Conservation (phyloP, 2,113 vertebrate genomes). For the Deroptyus accipitrinus region DNA sequence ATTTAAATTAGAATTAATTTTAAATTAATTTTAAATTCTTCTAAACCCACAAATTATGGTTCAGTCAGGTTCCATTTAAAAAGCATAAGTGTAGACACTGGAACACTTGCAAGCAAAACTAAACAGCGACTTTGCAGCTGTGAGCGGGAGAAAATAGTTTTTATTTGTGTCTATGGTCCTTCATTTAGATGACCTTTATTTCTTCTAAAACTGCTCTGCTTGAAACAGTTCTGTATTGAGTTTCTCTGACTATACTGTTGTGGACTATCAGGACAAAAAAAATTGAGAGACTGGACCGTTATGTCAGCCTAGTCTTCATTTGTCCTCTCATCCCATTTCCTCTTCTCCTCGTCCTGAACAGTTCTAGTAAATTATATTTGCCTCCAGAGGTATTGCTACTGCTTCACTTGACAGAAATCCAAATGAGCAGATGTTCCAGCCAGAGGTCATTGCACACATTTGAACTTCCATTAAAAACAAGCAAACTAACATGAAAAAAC, state of each 20-base stretch:
- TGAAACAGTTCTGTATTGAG: background rate
- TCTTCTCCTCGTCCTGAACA: background rate
- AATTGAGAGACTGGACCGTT: background rate
- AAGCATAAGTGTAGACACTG: background rate
- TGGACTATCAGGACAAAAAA: background rate
- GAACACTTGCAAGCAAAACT: background rate
- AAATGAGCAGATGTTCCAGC: background rate
- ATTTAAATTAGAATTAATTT: background rate
- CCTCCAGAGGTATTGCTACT: background rate
- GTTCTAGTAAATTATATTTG: background rate
- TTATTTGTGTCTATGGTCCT: background rate
- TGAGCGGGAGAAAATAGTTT: background rate
- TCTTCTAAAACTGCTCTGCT: background rate
- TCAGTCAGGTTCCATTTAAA: background rate
- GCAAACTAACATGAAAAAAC: background rate
- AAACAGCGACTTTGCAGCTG: background rate
- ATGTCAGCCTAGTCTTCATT: background rate
- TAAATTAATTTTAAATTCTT: background rate
- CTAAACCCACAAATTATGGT: background rate
- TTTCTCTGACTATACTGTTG: background rate
- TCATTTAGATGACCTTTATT: background rate
- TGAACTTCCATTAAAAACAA: background rate
- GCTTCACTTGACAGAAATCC: background rate
- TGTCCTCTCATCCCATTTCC: background rate
- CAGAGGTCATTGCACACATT: background rate